phyloP scores from a whole-genome alignment of 2,888 invertebrate species.

The Dolomedes plantarius region DNA sequence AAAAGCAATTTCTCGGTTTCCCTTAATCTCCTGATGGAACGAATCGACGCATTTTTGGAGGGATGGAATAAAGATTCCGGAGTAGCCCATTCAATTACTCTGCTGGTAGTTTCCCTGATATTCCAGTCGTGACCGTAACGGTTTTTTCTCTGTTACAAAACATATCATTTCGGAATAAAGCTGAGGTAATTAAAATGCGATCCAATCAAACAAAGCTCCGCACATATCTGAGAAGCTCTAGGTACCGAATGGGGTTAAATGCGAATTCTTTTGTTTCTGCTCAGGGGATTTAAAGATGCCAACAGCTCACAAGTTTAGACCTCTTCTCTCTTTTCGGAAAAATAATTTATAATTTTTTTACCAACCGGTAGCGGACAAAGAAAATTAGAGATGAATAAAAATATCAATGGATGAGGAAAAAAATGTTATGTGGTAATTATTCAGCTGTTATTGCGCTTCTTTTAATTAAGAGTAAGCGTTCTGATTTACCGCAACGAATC shows the following conservation, averaged over 20 bases:
- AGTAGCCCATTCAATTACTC: not conserved
- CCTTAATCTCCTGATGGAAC: not conserved
- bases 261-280: constrained; percentile 14
- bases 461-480: constrained; percentile 66
- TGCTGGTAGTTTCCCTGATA: not conserved
- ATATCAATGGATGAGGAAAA: constrained; percentile 4
- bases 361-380: constrained; percentile 47
- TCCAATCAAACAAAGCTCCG: constrained; percentile 46
- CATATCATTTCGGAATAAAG: constrained; percentile 2
- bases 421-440: constrained; percentile 49
- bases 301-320: constrained; percentile 9
- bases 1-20: not conserved
- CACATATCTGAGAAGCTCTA: not conserved
- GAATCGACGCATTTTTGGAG: not conserved
- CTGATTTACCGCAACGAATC: constrained; percentile 38
- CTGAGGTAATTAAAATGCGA: constrained; percentile 51
- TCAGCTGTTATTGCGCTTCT: constrained; percentile 48
- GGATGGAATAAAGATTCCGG: not conserved
- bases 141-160: not conserved
- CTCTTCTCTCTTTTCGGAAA: not conserved
- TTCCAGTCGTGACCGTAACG: not conserved
- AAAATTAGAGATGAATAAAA: constrained; percentile 29
- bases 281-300: constrained; percentile 12
- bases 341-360: constrained; percentile 36
- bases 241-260: not conserved